phyloP scores from a whole-genome alignment of 2,113 vertebrate genomes.

The Solea solea region DNA sequence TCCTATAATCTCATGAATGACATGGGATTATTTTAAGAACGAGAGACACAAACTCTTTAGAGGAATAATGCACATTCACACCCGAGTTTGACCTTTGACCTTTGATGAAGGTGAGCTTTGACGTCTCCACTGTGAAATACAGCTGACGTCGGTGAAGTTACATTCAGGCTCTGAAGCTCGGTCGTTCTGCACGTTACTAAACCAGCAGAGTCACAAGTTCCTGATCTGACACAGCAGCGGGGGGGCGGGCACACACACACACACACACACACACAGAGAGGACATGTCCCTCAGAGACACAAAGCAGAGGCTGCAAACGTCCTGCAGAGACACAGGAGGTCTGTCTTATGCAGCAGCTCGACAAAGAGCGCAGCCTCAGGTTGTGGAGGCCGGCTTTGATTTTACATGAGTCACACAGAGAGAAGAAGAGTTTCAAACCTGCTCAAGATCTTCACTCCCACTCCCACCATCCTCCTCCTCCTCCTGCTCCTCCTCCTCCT shows the following conservation, averaged over 20 bases:
- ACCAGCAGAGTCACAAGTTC: conserved; percentile 66
- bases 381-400: conserved; percentile 81
- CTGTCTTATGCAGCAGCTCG: conserved; percentile 78
- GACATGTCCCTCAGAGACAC: conserved; percentile 51
- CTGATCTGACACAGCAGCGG: conserved; percentile 54
- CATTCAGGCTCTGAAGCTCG: conserved; percentile 15
- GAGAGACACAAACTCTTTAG: no score
- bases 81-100: no score
- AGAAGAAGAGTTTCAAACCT: conserved; percentile 72
- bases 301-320: conserved; percentile 75
- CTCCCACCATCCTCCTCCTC: conserved; percentile 68
- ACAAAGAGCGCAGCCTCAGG: conserved; percentile 80
- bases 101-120: no score
- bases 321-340: conserved; percentile 80
- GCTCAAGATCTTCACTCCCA: conserved; percentile 59
- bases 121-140: no score
- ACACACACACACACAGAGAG: conserved; percentile 18
- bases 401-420: conserved; percentile 81
- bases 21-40: no score
- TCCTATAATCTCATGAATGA: no score
- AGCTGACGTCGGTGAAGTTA: no score
- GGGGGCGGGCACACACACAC: conserved; percentile 45
- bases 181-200: conserved; percentile 38
- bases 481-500: conserved; percentile 26
- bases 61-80: no score